Conservation (phyloP, 2,888 invertebrate species). For the Ashinkailepas kermadecensis region DNA sequence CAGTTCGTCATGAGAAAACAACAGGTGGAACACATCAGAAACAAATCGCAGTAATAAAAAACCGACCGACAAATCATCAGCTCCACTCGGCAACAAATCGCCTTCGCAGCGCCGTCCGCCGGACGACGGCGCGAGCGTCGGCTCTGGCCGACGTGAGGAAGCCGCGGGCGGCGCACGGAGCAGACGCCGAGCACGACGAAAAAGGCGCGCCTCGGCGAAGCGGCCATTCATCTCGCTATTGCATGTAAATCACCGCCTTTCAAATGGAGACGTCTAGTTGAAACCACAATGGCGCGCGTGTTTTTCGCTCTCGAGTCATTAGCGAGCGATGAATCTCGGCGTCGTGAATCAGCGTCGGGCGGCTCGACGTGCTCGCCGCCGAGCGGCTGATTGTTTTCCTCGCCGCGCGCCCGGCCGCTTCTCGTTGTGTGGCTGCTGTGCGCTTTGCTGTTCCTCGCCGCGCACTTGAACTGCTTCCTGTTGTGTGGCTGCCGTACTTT, state of each 20-base stretch:
- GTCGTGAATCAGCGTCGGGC: not conserved
- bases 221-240: not conserved
- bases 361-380: not conserved
- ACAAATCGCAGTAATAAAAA: no score
- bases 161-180: not conserved
- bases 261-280: conserved; percentile 8
- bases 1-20: no score
- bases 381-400: no score
- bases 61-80: no score
- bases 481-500: not conserved
- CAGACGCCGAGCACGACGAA: not conserved
- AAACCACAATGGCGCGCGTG: conserved; percentile 4
- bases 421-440: no score
- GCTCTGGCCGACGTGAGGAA: not conserved
- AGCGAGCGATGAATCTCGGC: not conserved
- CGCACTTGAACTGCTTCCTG: not conserved
- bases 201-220: not conserved
- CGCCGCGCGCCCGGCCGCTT: no score
- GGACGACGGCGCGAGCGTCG: not conserved
- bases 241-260: conserved; percentile 1
- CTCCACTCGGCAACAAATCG: no score
- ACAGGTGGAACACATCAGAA: no score
- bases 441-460: no score
- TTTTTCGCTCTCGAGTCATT: not conserved
- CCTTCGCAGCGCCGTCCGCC: not conserved